Base-by-base conservation (phyloP, 2,888 invertebrate genomes). In the Ptilodon capucinus region DNA sequence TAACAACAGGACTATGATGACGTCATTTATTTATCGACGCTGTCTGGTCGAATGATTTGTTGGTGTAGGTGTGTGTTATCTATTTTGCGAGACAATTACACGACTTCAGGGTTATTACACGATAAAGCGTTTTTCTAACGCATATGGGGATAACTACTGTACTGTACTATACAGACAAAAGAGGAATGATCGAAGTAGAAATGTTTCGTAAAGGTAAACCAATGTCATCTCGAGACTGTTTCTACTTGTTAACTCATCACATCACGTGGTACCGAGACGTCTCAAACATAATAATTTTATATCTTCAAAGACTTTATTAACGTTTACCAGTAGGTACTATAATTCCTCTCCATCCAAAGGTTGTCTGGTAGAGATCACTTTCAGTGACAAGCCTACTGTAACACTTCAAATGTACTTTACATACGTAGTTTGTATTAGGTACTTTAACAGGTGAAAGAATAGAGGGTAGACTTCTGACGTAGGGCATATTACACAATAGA, bases 301-400 rank as follows among this genome's bases (percentile, higher is more conserved):
- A 79, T 76, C 82, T 80, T 86, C 87, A 88, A 88, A 86, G 86
- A 74, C 69, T 68, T 80, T 81, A 77, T 73, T 69, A 74, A 68
- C 66, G 74, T n/a, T n/a, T n/a, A n/a, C n/a, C n/a, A n/a, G n/a
- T n/a, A n/a, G n/a, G n/a, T n/a, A n/a, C n/a, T n/a, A n/a, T n/a
- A n/a, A n/a, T n/a, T n/a, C n/a, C n/a, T n/a, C n/a, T n/a, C n/a
- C n/a, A n/a, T n/a, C n/a, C n/a, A n/a, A n/a, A n/a, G n/a, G n/a
- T n/a, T n/a, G n/a, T n/a, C n/a, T n/a, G n/a, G n/a, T n/a, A n/a
- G n/a, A n/a, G n/a, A n/a, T n/a, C n/a, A n/a, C n/a, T n/a, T n/a
- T n/a, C n/a, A n/a, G n/a, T n/a, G n/a, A n/a, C n/a, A n/a, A n/a
- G n/a, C n/a, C n/a, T n/a, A n/a, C n/a, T n/a, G n/a, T n/a, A n/a